Percentiles rank a stretch among this genome's conserved stretches.
These are phyloP conservation scores for Linyphia triangularis DNA, from an alignment of 2,888 invertebrate species.

Conservation along the genomic window DNA sequence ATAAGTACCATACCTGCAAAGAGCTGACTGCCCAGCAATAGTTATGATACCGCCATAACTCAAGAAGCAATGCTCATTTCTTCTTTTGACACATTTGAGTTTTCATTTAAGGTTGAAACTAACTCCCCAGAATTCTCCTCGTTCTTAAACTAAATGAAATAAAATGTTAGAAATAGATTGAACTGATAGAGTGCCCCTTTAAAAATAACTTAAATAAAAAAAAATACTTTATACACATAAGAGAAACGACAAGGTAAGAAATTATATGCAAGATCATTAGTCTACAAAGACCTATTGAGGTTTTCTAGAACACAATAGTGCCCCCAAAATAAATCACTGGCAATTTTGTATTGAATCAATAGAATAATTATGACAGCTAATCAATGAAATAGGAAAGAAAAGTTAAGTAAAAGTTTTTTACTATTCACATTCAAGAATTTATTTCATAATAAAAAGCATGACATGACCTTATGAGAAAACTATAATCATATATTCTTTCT, in stretches of 20 bases:
- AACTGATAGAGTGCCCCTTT: neutral
- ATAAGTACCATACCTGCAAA: constrained; percentile 48
- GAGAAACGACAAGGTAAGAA: neutral
- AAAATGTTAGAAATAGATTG: constrained; percentile 27
- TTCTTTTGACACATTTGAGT: constrained; percentile 45
- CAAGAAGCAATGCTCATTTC: constrained; percentile 54
- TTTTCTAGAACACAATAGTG: no score
- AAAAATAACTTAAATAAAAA: neutral
- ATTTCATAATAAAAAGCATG: no score
- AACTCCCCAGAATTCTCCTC: constrained; percentile 25
- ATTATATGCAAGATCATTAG: no score
- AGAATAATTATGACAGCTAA: no score
- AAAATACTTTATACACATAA: neutral
- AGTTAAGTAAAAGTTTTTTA: no score
- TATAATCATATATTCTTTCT: no score
- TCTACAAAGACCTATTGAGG: no score
- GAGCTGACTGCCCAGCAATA: constrained; percentile 46
- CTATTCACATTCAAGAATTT: no score
- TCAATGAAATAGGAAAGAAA: no score
- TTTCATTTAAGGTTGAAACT: constrained; percentile 51
- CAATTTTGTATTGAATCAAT: no score
- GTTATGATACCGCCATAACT: constrained; percentile 22
- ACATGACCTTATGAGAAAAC: no score
- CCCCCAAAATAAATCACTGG: no score
- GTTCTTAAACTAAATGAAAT: constrained; percentile 56